Evolutionary conservation across 2,113 vertebrate genomes (phyloP).

Genomic region (Chlorodrepanis virens): DNA sequence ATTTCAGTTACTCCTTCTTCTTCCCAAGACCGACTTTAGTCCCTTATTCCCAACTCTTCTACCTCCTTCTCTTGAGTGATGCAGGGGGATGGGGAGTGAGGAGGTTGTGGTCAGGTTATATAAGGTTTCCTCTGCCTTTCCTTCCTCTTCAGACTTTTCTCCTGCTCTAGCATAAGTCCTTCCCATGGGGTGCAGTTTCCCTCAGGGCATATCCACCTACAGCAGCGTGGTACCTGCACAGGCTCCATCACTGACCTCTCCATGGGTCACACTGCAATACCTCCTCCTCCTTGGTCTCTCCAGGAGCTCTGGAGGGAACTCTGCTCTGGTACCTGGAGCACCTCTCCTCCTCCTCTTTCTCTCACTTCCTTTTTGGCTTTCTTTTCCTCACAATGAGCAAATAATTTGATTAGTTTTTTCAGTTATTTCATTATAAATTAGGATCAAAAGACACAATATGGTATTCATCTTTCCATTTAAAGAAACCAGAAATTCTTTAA

Average conservation of each 20-base stretch:
- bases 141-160: background rate
- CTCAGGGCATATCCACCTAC: background rate
- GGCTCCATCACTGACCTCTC: background rate
- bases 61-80: fast-evolving
- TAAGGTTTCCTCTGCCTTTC: background rate
- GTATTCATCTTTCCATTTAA: background rate
- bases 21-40: background rate
- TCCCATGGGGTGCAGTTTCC: background rate
- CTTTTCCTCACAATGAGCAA: background rate
- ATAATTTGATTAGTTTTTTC: background rate
- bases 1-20: background rate
- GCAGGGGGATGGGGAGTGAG: fast-evolving
- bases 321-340: fast-evolving
- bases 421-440: background rate
- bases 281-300: background rate
- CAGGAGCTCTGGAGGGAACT: background rate
- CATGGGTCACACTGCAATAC: background rate
- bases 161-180: fast-evolving
- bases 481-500: background rate
- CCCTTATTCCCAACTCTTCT: background rate
- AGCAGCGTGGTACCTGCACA: fast-evolving
- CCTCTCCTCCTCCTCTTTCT: background rate
- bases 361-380: fast-evolving
- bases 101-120: background rate
- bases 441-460: background rate